Evolutionary conservation across 1,140 invertebrate species (phyloP), one percentile per base, ranked within the genome.

Genomic region (Cotesia vestalis): DNA sequence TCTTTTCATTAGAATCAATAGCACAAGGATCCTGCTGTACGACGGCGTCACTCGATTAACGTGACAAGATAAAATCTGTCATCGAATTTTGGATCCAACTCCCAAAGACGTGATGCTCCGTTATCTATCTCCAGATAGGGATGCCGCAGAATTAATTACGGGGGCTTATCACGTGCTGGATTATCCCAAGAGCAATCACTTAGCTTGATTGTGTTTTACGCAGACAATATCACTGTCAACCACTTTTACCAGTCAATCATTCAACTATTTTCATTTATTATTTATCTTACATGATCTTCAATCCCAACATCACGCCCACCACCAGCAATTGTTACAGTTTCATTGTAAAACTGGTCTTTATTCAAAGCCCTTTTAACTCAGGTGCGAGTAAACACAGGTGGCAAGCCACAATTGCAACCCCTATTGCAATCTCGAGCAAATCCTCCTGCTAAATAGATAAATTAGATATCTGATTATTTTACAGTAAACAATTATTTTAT

Each of bases 371-470:
- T 81, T 81, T 81, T 77, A 80, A 82, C 84, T 84, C 82, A 83
- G 79, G 82, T 83, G 82, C 72, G 73, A 78, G 83, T 76, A 86
- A 86, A 86, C 83, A 86, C 85, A 86, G 85, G 85, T 86, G 85
- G 35, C 40, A 9, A 59, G 8, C 17, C 17, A 27, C 17, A 8
- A 59, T 34, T 60, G 4, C 59, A 60, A 38, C 60, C 60, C 60
- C 34, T 27, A 61, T 34, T 46, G 11, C 57, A 62, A 62, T 62
- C 14, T 12, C 35, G 34, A 2, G 6, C 1, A 60, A 60, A 60
- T 35, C 4, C 14, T 57, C 4, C 4, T 46, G 40, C 11, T 46
- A 8, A 9, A 46, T 46, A 46, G 6, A 46, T 46, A 14, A n/a
- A 14, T 14, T 27, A 27, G 27, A 27, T 27, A 2, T 2, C 27